A percentile compares a stretch with the other conserved stretches of the same genome.
Conservation (phyloP, 1,140 invertebrate genomes). For the Zaprionus nigranus region DNA sequence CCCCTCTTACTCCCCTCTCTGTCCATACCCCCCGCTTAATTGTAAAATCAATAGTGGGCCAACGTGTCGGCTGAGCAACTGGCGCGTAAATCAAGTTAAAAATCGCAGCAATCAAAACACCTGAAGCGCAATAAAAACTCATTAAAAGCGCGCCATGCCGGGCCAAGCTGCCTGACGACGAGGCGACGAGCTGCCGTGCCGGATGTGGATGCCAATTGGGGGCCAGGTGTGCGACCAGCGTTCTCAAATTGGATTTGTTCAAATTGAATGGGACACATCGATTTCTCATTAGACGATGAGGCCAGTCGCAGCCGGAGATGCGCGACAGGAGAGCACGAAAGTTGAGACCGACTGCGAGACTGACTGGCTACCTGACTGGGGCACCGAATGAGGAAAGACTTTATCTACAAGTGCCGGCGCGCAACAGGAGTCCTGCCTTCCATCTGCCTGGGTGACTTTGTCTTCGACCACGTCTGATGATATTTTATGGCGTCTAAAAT, state of each 20-base stretch:
- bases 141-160: constrained; percentile 61
- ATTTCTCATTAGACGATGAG: constrained; percentile 68
- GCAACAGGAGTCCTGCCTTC: neutral
- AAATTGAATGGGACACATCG: constrained; percentile 75
- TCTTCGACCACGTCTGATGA: constrained; percentile 28
- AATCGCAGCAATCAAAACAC: constrained; percentile 81
- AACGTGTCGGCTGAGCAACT: constrained; percentile 40
- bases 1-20: no score
- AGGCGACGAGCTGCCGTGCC: neutral
- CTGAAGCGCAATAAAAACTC: constrained; percentile 81
- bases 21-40: constrained; percentile 47
- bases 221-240: constrained; percentile 28
- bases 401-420: neutral
- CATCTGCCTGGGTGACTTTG: neutral
- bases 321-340: neutral
- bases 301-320: neutral
- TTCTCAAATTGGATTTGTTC: constrained; percentile 53
- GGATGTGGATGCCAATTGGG: constrained; percentile 53
- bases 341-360: neutral
- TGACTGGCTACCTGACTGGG: neutral
- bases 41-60: constrained; percentile 76
- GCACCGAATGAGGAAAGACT: neutral
- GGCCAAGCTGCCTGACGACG: constrained; percentile 6
- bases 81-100: constrained; percentile 80
- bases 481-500: constrained; percentile 76